These are phyloP conservation scores for Sminthurides aquaticus DNA, from an alignment of 2,888 invertebrate species.

Conservation along the genomic window DNA sequence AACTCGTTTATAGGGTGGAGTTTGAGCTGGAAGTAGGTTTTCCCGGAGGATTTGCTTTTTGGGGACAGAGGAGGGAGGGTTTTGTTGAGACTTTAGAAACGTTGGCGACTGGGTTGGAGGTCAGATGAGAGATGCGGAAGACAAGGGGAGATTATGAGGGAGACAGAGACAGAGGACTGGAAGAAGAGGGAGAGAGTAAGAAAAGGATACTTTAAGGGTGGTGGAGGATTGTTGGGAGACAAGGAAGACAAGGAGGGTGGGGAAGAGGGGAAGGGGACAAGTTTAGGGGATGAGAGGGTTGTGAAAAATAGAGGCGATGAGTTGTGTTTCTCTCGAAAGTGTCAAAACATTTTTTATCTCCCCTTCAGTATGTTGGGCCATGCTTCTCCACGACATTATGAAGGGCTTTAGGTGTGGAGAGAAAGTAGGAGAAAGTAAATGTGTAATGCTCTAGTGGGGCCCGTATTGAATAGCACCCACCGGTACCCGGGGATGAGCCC, in stretches of 20 bases:
- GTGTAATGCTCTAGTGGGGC: too few relatives aligned
- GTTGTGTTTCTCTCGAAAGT: not conserved
- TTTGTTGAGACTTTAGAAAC: too few relatives aligned
- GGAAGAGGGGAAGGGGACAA: too few relatives aligned
- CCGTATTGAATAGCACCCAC: too few relatives aligned
- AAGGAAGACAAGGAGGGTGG: not conserved
- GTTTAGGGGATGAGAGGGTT: not conserved
- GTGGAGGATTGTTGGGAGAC: not conserved
- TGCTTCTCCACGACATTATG: not conserved
- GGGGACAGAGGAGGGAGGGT: too few relatives aligned
- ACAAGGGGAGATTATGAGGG: slow-evolving; percentile 3
- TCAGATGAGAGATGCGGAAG: not conserved
- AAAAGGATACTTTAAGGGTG: too few relatives aligned
- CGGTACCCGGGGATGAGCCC: too few relatives aligned
- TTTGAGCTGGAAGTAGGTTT: too few relatives aligned
- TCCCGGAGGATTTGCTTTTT: too few relatives aligned
- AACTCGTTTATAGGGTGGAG: not conserved
- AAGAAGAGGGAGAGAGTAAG: not conserved
- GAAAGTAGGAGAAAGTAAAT: not conserved
- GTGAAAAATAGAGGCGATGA: not conserved
- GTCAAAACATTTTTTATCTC: not conserved
- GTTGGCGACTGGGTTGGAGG: too few relatives aligned
- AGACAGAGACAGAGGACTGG: not conserved
- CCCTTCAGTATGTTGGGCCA: not conserved
- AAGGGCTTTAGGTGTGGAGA: not conserved